phyloP scores from a whole-genome alignment of 2,113 vertebrate genomes.

The Piprites chloris region DNA sequence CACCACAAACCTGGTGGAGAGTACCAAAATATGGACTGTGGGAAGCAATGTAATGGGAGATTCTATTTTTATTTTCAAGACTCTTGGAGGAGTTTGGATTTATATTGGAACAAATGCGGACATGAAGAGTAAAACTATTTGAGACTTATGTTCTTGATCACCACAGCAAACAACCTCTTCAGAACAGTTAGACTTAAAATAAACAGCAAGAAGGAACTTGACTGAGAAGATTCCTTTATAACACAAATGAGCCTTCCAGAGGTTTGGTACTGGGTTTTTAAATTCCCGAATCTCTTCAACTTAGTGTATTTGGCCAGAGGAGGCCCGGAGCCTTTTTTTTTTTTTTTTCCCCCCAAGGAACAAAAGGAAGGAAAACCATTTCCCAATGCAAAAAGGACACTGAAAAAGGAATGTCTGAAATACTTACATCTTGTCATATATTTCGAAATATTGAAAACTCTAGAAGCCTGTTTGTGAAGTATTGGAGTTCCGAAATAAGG shows the following conservation, averaged over 20 bases:
- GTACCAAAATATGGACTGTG: neutral
- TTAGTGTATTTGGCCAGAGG: neutral
- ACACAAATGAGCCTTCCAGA: neutral
- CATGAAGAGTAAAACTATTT: neutral
- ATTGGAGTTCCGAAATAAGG: neutral
- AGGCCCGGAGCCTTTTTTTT: neutral
- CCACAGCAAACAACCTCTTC: neutral
- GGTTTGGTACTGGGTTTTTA: neutral
- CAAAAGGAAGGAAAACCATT: neutral
- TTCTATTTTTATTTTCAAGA: neutral
- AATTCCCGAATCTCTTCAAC: neutral
- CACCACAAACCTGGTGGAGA: neutral
- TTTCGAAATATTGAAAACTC: neutral
- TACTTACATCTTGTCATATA: neutral
- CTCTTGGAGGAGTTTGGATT: neutral
- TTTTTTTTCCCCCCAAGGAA: neutral
- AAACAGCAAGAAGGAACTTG: neutral
- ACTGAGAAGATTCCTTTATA: neutral
- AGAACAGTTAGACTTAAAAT: neutral
- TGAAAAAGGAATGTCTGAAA: neutral
- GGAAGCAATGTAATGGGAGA: neutral
- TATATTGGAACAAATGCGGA: neutral
- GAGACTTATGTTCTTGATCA: neutral
- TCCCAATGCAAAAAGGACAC: rapidly evolving
- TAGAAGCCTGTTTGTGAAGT: neutral